A percentile compares a stretch with the other conserved stretches of the same genome.
phyloP scores from a whole-genome alignment of 2,797 vertebrate species.

The Micromesistius poutassou region DNA sequence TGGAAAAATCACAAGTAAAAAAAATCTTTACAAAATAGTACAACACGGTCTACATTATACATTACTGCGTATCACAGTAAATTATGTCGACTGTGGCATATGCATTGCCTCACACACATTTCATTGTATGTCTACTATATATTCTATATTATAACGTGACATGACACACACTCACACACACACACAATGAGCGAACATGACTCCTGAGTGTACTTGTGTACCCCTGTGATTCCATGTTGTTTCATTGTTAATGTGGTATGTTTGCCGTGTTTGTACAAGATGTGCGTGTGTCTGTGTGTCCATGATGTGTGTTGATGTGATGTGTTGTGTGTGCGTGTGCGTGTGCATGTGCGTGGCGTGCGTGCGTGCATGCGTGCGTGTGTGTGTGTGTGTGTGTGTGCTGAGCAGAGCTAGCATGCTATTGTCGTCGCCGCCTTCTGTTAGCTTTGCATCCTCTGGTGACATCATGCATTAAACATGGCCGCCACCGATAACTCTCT shows the following conservation, averaged over 20 bases:
- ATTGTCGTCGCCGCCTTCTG: neutral
- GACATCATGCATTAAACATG: conserved; percentile 24
- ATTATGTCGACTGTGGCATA: neutral
- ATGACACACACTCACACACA: neutral
- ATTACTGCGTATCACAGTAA: neutral
- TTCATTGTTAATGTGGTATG: neutral
- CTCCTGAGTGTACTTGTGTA: neutral
- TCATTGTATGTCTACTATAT: no score
- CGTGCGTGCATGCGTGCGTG: neutral
- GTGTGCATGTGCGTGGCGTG: neutral
- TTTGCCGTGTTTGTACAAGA: neutral
- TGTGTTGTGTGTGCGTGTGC: conserved; percentile 2
- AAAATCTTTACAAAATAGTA: neutral
- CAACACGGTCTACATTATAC: neutral
- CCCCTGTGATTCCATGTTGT: neutral
- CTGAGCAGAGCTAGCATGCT: conserved; percentile 19
- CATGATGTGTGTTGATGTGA: neutral
- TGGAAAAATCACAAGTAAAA: neutral
- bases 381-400: conserved; percentile 5
- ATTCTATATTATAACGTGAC: neutral
- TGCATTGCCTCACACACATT: neutral
- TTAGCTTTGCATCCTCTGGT: conserved; percentile 6
- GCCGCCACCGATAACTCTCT: neutral
- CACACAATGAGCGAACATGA: neutral
- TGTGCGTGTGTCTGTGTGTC: neutral